These are phyloP conservation scores for Phortica magna DNA, from an alignment of 2,888 invertebrate genomes.

Conservation along the genomic window DNA sequence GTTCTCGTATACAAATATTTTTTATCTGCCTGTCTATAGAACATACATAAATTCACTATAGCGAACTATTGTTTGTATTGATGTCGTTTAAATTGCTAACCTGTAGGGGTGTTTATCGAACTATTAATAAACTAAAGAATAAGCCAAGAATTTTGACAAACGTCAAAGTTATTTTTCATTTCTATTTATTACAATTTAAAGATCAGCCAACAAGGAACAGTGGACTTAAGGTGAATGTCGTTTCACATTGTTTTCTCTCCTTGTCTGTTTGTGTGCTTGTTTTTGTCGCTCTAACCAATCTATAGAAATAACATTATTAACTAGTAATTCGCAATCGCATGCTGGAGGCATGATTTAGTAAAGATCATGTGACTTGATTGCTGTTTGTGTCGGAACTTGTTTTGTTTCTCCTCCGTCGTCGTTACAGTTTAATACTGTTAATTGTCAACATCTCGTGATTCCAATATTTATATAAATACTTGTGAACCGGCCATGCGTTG, in stretches of 20 bases:
- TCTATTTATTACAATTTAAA: not conserved
- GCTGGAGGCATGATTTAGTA: constrained; percentile 25
- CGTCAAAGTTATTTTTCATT: too few species aligned
- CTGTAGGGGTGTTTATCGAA: too few species aligned
- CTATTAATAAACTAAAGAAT: too few species aligned
- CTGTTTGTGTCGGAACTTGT: constrained; percentile 18
- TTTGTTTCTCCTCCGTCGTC: not conserved
- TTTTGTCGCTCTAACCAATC: constrained; percentile 54
- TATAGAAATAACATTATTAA: constrained; percentile 24
- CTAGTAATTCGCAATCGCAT: constrained; percentile 28
- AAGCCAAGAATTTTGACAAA: too few species aligned
- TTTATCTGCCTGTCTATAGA: too few species aligned
- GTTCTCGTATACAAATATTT: constrained; percentile 27
- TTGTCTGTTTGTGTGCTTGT: constrained; percentile 53
- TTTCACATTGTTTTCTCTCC: constrained; percentile 6
- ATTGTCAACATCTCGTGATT: constrained; percentile 21
- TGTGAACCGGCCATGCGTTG: too few species aligned
- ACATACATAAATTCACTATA: too few species aligned
- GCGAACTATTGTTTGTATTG: too few species aligned
- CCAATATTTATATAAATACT: not conserved
- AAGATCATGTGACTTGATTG: constrained; percentile 29
- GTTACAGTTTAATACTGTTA: not conserved
- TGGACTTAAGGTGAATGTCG: constrained; percentile 53
- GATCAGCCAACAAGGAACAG: not conserved
- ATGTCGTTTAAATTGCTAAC: too few species aligned